phyloP scores from a whole-genome alignment of 2,113 vertebrate genomes.

The Petromus typicus region DNA sequence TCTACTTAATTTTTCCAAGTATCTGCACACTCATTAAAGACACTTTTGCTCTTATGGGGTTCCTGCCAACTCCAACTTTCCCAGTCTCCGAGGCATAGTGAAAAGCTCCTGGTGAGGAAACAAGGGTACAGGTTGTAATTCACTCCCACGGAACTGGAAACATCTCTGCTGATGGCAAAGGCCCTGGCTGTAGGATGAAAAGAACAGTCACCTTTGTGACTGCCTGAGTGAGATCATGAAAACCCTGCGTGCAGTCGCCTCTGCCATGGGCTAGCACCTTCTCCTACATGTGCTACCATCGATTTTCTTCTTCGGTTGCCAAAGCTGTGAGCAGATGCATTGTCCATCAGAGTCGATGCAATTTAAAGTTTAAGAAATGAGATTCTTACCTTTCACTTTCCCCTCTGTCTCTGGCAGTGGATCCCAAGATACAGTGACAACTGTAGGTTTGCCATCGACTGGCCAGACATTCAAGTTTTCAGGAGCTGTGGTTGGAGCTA shows the following conservation, averaged over 20 bases:
- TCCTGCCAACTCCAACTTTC: not conserved
- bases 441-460: slow-evolving; percentile 92
- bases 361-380: too few relatives aligned
- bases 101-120: not conserved
- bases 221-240: not conserved
- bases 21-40: not conserved
- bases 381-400: slow-evolving; percentile 93
- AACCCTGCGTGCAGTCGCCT: not conserved
- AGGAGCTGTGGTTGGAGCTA: slow-evolving; percentile 95
- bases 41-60: not conserved
- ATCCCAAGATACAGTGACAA: slow-evolving; percentile 95
- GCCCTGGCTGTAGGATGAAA: not conserved
- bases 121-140: not conserved
- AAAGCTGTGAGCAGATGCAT: not conserved
- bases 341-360: not conserved
- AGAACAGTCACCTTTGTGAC: not conserved
- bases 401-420: slow-evolving; percentile 94
- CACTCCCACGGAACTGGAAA: not conserved
- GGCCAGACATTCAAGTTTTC: slow-evolving; percentile 96
- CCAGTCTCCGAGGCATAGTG: not conserved
- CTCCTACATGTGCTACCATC: fast-evolving
- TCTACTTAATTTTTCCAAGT: slow-evolving; percentile 35
- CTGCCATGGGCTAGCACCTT: not conserved
- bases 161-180: not conserved
- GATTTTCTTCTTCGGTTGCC: not conserved